These are phyloP conservation scores for Pluvianellus socialis DNA, from an alignment of 2,113 vertebrate genomes.

Conservation along the genomic window DNA sequence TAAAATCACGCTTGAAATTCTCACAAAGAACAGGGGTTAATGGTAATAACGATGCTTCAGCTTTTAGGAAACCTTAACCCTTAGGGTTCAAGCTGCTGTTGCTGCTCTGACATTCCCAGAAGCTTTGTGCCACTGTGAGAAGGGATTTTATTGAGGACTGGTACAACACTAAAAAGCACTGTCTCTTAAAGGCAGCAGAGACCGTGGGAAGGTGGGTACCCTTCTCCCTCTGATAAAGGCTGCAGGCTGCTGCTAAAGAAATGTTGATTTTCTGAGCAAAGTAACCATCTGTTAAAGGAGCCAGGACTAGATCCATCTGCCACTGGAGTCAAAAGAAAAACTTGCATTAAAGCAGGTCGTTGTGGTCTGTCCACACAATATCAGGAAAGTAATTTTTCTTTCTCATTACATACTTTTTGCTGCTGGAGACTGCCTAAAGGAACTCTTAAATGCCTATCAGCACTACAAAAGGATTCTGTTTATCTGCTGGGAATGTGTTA, in stretches of 20 bases:
- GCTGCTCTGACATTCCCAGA: not conserved
- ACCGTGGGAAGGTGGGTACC: not conserved
- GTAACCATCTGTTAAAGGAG: not conserved
- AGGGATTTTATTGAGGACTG: not conserved
- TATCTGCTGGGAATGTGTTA: not conserved
- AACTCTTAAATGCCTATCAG: not conserved
- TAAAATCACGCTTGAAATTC: not conserved
- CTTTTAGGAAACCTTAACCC: not conserved
- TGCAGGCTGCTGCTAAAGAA: not conserved
- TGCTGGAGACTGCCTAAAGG: not conserved
- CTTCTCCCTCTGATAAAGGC: not conserved
- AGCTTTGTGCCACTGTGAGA: not conserved
- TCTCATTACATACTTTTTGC: not conserved
- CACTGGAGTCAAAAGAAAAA: not conserved
- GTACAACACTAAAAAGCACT: not conserved
- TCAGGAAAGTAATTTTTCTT: conserved; percentile 1
- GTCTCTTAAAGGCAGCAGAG: not conserved
- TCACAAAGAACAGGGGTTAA: not conserved
- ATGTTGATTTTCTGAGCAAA: not conserved
- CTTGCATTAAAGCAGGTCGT: not conserved
- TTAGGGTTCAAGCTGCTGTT: not conserved
- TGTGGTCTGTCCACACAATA: not conserved
- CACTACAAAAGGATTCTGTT: not conserved
- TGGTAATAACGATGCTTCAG: not conserved
- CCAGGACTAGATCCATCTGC: not conserved